Evolutionary conservation across 2,888 invertebrate genomes (phyloP).

Genomic region (Rosalia funebris): DNA sequence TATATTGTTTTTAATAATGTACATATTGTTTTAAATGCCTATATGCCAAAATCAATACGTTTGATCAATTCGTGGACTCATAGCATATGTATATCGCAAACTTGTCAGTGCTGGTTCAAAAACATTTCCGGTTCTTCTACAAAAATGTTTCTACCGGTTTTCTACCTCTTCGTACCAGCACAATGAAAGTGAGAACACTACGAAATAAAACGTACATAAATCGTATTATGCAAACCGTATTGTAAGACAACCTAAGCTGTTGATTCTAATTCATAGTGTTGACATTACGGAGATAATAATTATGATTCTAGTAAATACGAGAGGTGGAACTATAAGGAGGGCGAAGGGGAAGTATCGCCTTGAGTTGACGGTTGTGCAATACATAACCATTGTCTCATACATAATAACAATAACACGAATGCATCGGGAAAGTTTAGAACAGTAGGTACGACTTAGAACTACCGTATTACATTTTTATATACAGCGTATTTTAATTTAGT

Average conservation of each 20-base stretch:
- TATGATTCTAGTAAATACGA: background rate
- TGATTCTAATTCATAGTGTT: constrained; percentile 4
- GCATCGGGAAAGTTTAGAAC: constrained; percentile 1
- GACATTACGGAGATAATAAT: constrained; percentile 7
- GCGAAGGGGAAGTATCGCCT: background rate
- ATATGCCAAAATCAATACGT: too few relatives aligned
- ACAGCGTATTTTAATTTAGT: background rate
- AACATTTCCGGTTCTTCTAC: too few relatives aligned
- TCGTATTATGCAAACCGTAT: background rate
- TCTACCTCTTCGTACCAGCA: too few relatives aligned
- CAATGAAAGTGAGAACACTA: too few relatives aligned
- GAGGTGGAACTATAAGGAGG: background rate
- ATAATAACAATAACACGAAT: constrained; percentile 3
- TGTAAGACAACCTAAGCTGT: background rate
- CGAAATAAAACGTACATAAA: too few relatives aligned
- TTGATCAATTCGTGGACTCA: too few relatives aligned
- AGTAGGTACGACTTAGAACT: background rate
- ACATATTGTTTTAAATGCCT: too few relatives aligned
- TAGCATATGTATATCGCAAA: too few relatives aligned
- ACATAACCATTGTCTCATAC: background rate
- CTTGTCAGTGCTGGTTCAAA: too few relatives aligned
- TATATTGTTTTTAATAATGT: too few relatives aligned
- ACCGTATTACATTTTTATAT: background rate
- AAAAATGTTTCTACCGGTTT: too few relatives aligned
- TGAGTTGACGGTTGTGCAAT: constrained; percentile 9